phyloP scores from a whole-genome alignment of 2,113 vertebrate genomes.

The Equus przewalskii region DNA sequence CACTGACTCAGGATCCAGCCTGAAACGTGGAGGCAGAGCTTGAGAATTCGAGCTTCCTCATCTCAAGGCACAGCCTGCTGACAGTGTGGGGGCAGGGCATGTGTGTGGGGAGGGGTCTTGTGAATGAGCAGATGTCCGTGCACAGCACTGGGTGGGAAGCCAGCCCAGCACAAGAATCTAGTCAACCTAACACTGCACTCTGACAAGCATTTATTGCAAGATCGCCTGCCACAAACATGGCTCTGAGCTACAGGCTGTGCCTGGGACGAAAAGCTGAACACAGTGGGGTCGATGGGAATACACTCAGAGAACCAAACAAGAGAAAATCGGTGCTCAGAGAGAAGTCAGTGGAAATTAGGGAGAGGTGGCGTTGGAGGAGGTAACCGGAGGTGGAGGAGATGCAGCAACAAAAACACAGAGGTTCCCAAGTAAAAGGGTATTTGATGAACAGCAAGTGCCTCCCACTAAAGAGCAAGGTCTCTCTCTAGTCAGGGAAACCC shows the following conservation, averaged over 20 bases:
- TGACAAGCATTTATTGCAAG: not conserved
- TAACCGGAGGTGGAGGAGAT: not conserved
- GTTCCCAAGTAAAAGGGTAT: rapidly evolving
- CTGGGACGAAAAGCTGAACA: not conserved
- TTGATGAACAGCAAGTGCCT: not conserved
- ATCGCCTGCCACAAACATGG: not conserved
- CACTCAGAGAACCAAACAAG: not conserved
- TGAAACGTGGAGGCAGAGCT: not conserved
- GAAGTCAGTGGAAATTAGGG: rapidly evolving
- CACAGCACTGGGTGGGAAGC: not conserved
- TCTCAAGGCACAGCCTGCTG: not conserved
- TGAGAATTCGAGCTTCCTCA: not conserved
- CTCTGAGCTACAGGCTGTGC: too few species aligned
- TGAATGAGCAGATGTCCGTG: not conserved
- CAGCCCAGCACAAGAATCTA: not conserved
- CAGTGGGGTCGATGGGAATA: rapidly evolving
- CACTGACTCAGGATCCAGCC: not conserved
- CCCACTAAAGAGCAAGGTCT: not conserved
- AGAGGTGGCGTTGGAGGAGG: rapidly evolving
- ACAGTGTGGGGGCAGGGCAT: rapidly evolving
- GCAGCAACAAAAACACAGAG: not conserved
- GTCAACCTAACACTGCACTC: not conserved
- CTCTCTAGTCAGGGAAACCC: not conserved
- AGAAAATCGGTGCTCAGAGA: rapidly evolving
- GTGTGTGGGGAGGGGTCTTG: rapidly evolving